Evolutionary conservation across 2,888 invertebrate species (phyloP).

Genomic region (Salticus scenicus): DNA sequence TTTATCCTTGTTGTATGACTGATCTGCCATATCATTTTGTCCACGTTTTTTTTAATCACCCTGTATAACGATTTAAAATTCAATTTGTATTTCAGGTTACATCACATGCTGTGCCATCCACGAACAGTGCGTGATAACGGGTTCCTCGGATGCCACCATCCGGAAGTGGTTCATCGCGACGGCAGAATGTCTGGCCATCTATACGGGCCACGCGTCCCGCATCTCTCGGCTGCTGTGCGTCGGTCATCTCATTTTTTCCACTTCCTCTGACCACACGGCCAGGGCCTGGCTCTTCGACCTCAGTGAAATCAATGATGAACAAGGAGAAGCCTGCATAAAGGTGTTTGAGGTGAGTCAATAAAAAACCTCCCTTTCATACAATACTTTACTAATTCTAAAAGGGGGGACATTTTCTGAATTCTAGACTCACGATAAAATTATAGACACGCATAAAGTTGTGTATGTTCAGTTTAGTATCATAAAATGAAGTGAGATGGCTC

Average conservation of each 20-base stretch:
- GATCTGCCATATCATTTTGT: no score
- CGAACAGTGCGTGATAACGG: slow-evolving; percentile 77
- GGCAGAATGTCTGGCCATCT: slow-evolving; percentile 77
- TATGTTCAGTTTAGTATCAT: no score
- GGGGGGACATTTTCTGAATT: no score
- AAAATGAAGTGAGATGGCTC: no score
- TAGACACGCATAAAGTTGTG: no score
- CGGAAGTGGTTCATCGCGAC: slow-evolving; percentile 78
- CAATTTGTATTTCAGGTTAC: no score
- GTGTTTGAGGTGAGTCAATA: slow-evolving; percentile 71
- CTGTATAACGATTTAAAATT: no score
- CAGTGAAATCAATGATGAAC: slow-evolving; percentile 49
- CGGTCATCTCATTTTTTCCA: slow-evolving; percentile 75
- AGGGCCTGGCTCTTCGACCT: slow-evolving; percentile 77
- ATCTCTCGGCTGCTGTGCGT: slow-evolving; percentile 77
- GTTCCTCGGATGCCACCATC: slow-evolving; percentile 78
- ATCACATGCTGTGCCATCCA: slow-evolving; percentile 77
- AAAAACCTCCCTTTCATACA: no score
- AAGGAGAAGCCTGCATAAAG: slow-evolving; percentile 72
- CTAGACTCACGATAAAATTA: no score
- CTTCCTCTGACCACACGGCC: slow-evolving; percentile 74
- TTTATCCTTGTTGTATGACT: no score
- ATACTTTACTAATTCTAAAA: no score
- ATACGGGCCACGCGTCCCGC: slow-evolving; percentile 77
- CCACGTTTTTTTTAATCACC: no score